phyloP scores from a whole-genome alignment of 2,888 invertebrate genomes.

The Tachina grossa region DNA sequence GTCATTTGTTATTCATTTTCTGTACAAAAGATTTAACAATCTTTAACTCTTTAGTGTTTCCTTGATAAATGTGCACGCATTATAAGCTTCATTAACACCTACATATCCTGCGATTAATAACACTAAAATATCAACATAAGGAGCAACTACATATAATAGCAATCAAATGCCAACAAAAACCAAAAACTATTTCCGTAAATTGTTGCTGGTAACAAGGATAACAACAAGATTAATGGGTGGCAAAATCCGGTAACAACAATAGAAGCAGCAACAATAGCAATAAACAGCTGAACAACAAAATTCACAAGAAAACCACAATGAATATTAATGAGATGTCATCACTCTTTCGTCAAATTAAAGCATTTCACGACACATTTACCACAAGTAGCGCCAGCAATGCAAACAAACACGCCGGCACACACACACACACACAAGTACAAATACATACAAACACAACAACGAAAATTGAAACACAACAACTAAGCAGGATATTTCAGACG shows the following conservation, averaged over 20 bases:
- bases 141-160: slow-evolving; percentile 31
- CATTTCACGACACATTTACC: slow-evolving; percentile 73
- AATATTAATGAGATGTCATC: slow-evolving; percentile 83
- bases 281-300: slow-evolving; percentile 49
- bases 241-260: slow-evolving; percentile 65
- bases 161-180: slow-evolving; percentile 59
- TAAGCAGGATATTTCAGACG: slow-evolving; percentile 65
- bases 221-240: slow-evolving; percentile 70
- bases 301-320: slow-evolving; percentile 77
- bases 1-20: not conserved
- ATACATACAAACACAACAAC: not conserved
- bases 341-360: slow-evolving; percentile 82
- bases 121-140: slow-evolving; percentile 28
- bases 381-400: slow-evolving; percentile 55
- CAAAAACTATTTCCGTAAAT: slow-evolving; percentile 68
- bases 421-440: slow-evolving; percentile 16
- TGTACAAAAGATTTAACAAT: slow-evolving; percentile 11
- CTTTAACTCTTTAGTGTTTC: slow-evolving; percentile 59
- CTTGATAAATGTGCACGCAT: slow-evolving; percentile 65
- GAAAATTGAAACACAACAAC: slow-evolving; percentile 27
- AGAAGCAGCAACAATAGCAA: slow-evolving; percentile 32
- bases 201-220: slow-evolving; percentile 61
- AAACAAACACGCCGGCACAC: slow-evolving; percentile 34
- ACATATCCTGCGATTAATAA: slow-evolving; percentile 61
- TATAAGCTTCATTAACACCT: slow-evolving; percentile 70